These are phyloP conservation scores for Andrena praecox DNA, from an alignment of 2,888 invertebrate species.

Conservation along the genomic window DNA sequence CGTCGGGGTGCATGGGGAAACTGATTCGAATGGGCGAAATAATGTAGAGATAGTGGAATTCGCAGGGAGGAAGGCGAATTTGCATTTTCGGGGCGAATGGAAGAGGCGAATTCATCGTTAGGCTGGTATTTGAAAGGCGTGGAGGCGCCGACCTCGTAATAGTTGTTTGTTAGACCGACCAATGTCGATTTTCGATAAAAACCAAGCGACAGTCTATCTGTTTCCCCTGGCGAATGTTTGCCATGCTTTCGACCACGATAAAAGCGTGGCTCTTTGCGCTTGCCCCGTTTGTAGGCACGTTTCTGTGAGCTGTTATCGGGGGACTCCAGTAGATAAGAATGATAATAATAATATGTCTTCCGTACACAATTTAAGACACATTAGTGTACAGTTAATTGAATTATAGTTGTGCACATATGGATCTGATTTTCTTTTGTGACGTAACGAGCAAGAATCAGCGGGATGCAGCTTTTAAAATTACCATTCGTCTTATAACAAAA, in stretches of 20 bases:
- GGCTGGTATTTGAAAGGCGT: slow-evolving; percentile 2
- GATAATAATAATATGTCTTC: too few species aligned
- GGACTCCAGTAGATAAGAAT: too few species aligned
- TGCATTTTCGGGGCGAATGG: slow-evolving; percentile 27
- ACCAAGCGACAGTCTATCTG: slow-evolving; percentile 1
- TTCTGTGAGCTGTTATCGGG: too few species aligned
- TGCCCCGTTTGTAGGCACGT: not conserved
- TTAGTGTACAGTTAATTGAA: too few species aligned
- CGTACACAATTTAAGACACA: too few species aligned
- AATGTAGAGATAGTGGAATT: too few species aligned
- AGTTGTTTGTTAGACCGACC: slow-evolving; percentile 29
- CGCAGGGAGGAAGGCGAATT: not conserved
- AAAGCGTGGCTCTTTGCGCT: not conserved
- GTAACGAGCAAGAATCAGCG: too few species aligned
- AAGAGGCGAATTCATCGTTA: slow-evolving; percentile 19
- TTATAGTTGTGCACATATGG: too few species aligned
- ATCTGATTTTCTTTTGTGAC: too few species aligned
- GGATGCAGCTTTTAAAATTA: too few species aligned
- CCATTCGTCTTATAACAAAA: too few species aligned
- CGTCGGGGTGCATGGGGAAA: not conserved
- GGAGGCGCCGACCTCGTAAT: not conserved
- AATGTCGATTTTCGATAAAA: slow-evolving; percentile 51
- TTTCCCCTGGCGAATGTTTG: slow-evolving; percentile 24
- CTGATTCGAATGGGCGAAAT: not conserved
- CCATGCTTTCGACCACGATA: slow-evolving; percentile 16